Conservation (phyloP, 1,140 invertebrate genomes). For the Drosophila ficusphila region DNA sequence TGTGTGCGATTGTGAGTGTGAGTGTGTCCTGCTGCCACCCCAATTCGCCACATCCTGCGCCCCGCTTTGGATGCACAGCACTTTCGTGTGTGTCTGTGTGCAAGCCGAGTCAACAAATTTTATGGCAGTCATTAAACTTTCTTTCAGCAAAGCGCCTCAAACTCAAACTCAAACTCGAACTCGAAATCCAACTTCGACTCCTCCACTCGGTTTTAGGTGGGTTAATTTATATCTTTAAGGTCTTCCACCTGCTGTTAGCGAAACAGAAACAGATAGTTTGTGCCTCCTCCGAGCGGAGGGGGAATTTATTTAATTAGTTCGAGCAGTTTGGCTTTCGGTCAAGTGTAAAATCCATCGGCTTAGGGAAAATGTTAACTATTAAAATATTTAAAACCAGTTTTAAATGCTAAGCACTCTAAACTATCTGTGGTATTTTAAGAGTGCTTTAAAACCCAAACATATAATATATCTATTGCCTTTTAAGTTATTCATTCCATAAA, state of each 20-base stretch:
- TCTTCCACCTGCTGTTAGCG: conserved; percentile 9
- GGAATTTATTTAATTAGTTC: conserved; percentile 73
- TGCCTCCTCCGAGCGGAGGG: conserved; percentile 8
- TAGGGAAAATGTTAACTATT: not conserved
- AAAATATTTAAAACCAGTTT: not conserved
- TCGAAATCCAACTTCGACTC: conserved; percentile 22
- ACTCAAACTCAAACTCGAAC: conserved; percentile 39
- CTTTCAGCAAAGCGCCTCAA: conserved; percentile 70
- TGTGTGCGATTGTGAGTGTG: too few relatives aligned
- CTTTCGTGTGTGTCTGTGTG: conserved; percentile 34
- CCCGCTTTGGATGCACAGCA: conserved; percentile 12
- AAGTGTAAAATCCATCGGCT: conserved; percentile 54
- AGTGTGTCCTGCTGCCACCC: not conserved
- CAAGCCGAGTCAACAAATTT: conserved; percentile 75
- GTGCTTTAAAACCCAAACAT: too few relatives aligned
- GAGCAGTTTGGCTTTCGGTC: conserved; percentile 41
- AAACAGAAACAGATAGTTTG: not conserved
- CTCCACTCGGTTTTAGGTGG: conserved; percentile 24
- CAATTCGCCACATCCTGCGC: not conserved
- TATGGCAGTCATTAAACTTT: conserved; percentile 81
- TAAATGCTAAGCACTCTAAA: too few relatives aligned
- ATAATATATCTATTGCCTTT: not conserved
- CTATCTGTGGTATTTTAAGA: too few relatives aligned
- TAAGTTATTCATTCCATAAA: not conserved
- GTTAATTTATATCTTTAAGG: conserved; percentile 65